Conservation (phyloP, 2,888 invertebrate species). For the Drosophila neutralis region DNA sequence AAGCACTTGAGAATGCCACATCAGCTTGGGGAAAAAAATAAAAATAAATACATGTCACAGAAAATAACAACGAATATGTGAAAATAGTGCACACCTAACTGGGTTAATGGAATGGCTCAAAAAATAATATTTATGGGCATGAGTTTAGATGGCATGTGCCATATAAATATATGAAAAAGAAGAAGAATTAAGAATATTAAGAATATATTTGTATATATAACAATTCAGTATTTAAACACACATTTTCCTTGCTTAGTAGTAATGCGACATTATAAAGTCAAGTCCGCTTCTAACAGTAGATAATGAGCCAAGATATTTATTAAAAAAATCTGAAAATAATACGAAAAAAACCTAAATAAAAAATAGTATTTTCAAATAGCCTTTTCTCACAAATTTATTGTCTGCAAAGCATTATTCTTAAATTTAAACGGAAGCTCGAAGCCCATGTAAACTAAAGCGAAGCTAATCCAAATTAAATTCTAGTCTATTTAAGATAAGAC, state of each 20-base stretch:
- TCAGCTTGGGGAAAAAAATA: slow-evolving; percentile 17
- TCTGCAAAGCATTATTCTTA: not conserved
- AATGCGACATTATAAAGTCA: not conserved
- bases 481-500: not conserved
- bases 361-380: not conserved
- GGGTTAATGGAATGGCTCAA: slow-evolving; percentile 42
- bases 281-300: not conserved
- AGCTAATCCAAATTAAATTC: not conserved
- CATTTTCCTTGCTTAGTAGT: not conserved
- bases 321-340: not conserved
- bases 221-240: not conserved
- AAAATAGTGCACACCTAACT: slow-evolving; percentile 35
- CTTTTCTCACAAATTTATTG: not conserved
- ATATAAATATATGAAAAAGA: slow-evolving; percentile 10
- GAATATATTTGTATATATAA: not conserved
- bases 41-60: slow-evolving; percentile 7
- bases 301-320: not conserved
- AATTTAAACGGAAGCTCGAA: not conserved
- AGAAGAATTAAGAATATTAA: not conserved
- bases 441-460: not conserved
- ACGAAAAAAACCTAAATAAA: rapidly evolving
- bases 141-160: not conserved
- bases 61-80: slow-evolving; percentile 19
- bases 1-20: slow-evolving; percentile 66
- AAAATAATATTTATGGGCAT: not conserved